Evolutionary conservation across 2,797 vertebrate genomes (phyloP).

Genomic region (Acanthis flammea): DNA sequence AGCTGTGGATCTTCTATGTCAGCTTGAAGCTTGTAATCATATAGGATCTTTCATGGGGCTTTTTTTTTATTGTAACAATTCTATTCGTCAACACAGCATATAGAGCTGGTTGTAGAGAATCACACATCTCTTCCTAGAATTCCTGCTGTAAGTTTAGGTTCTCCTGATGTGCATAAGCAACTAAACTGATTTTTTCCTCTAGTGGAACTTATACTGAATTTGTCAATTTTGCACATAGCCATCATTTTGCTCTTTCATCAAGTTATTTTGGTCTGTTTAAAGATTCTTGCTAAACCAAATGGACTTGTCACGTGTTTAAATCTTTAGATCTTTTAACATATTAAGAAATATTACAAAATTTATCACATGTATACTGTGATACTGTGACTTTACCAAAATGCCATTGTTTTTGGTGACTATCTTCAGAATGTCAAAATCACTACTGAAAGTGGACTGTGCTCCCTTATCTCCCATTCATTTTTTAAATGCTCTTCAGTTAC

Average conservation of each 20-base stretch:
- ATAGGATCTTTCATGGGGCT: neutral
- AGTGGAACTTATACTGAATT: neutral
- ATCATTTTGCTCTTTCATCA: neutral
- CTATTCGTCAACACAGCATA: neutral
- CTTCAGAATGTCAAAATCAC: neutral
- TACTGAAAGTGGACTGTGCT: neutral
- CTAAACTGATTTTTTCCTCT: neutral
- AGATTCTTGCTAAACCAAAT: neutral
- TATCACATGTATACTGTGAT: neutral
- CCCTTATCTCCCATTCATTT: neutral
- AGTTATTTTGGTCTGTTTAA: neutral
- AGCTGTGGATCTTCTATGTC: neutral
- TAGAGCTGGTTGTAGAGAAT: neutral
- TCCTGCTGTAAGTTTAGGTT: neutral
- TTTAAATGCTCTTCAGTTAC: neutral
- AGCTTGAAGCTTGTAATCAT: neutral
- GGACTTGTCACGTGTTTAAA: neutral
- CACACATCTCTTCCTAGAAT: neutral
- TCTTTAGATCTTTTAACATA: neutral
- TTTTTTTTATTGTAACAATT: neutral
- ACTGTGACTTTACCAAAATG: neutral
- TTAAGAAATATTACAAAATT: neutral
- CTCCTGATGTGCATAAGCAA: neutral
- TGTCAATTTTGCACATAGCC: neutral
- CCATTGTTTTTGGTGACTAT: neutral